These are phyloP conservation scores for Corythornis madagascariensis DNA, from an alignment of 2,113 vertebrate genomes.

Conservation along the genomic window DNA sequence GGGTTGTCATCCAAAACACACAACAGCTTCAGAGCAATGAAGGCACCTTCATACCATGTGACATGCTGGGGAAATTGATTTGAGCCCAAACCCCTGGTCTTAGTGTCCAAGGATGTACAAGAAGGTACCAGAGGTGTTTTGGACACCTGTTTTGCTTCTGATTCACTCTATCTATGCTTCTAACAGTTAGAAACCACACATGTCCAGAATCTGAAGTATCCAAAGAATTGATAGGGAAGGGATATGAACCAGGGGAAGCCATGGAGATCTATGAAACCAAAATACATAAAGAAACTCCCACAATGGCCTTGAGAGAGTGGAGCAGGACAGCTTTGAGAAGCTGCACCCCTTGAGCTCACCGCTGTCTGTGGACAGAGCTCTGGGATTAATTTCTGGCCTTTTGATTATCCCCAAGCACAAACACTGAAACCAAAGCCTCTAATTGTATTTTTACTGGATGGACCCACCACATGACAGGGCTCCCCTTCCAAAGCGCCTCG, in stretches of 20 bases:
- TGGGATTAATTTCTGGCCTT: neutral
- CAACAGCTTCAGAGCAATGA: neutral
- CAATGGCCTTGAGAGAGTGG: accelerated
- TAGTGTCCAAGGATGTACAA: neutral
- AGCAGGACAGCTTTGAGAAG: neutral
- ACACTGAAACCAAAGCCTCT: neutral
- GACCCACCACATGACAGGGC: neutral
- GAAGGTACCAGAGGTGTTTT: neutral
- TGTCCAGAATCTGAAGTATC: neutral
- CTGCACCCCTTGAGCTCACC: neutral
- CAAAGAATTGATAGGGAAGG: neutral
- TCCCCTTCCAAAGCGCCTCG: neutral
- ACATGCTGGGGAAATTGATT: neutral
- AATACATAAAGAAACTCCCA: accelerated
- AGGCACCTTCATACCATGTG: accelerated
- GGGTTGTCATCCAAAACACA: neutral
- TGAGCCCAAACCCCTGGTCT: neutral
- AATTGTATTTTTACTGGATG: neutral
- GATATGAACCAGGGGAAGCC: neutral
- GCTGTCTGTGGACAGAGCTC: neutral
- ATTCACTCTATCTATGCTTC: accelerated
- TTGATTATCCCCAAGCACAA: neutral
- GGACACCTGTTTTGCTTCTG: neutral
- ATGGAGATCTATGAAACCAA: accelerated
- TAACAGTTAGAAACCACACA: accelerated